Evolutionary conservation across 2,113 vertebrate species (phyloP), one percentile per base, ranked within the genome.

Genomic region (Sebastes schlegelii): DNA sequence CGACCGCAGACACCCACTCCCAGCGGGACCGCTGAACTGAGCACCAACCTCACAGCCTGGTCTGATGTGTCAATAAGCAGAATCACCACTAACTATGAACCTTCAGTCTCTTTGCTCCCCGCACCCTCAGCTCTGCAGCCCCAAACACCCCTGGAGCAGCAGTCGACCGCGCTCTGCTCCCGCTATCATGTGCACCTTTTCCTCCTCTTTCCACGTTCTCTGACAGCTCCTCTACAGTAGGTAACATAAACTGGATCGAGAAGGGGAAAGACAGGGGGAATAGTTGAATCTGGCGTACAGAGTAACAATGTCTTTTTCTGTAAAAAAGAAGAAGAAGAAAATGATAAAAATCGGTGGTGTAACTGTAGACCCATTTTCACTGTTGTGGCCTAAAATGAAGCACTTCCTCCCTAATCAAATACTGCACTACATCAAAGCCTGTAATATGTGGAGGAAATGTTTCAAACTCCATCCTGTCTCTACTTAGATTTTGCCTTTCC

Each of bases 1-100:
- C 80, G 84, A 91, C 89, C 89, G 80, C 83, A 86, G 91, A 93
- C 91, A 91, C 91, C 84, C 82, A 80, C 87, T 93, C 89, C 91
- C 90, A 74, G 68, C 77, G 91, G 93, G 91, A 91, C 83, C 10
- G 58, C 74, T 93, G 91, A 92, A 93, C 93, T 88, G 83, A 87
- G 83, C 73, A 46, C 74, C 90, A 88, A 91, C 90, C 90, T 93
- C 84, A 70, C 89, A 92, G 86, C 77, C 90, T 57, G 88, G 72
- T 84, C 88, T 86, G 76, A 88, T 84, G 90, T 89, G 87, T 87
- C 83, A 89, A 89, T 87, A 79, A 88, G 87, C 78, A 77, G 73
- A 90, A 89, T 81, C 70, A 87, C 85, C 79, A 78, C 84, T 80
- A 73, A 86, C 88, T 78, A 86, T 74, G 34, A 85, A 86, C 82